phyloP scores from a whole-genome alignment of 2,888 invertebrate genomes.

The Drosophila mimetica region DNA sequence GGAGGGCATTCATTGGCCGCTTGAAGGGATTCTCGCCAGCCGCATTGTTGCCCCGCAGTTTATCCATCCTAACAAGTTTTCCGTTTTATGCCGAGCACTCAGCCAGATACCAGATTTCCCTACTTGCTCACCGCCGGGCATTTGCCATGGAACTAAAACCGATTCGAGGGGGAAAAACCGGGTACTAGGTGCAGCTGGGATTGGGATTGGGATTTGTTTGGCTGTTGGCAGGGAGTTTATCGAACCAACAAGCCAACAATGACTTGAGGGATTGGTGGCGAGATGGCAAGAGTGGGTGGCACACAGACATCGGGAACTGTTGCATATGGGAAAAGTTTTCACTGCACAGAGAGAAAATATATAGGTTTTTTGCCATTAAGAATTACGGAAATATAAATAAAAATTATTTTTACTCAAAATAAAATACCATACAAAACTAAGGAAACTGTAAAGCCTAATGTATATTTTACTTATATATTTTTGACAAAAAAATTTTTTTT shows the following conservation, averaged over 20 bases:
- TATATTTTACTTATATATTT: too few species aligned
- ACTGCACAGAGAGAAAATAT: background rate
- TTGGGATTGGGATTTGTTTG: conserved; percentile 42
- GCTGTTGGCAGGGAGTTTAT: conserved; percentile 63
- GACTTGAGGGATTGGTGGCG: conserved; percentile 5
- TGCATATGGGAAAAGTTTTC: conserved; percentile 32
- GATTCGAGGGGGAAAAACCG: background rate
- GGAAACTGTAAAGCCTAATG: too few species aligned
- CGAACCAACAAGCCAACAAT: conserved; percentile 74
- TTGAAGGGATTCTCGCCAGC: conserved; percentile 80
- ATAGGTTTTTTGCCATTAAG: background rate
- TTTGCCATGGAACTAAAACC: conserved; percentile 56
- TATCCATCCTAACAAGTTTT: conserved; percentile 66
- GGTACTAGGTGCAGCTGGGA: conserved; percentile 36
- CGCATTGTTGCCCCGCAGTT: conserved; percentile 44
- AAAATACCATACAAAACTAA: too few species aligned
- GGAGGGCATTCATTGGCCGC: conserved; percentile 83
- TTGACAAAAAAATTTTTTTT: too few species aligned
- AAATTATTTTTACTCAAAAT: background rate
- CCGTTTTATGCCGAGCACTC: conserved; percentile 61
- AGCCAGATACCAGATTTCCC: conserved; percentile 21
- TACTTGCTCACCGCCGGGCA: conserved; percentile 70
- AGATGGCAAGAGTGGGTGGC: conserved; percentile 2
- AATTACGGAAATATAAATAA: too few species aligned
- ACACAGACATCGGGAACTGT: conserved; percentile 35